Base-by-base conservation (phyloP, 2,888 invertebrate genomes). In the Chydorus sphaericus region DNA sequence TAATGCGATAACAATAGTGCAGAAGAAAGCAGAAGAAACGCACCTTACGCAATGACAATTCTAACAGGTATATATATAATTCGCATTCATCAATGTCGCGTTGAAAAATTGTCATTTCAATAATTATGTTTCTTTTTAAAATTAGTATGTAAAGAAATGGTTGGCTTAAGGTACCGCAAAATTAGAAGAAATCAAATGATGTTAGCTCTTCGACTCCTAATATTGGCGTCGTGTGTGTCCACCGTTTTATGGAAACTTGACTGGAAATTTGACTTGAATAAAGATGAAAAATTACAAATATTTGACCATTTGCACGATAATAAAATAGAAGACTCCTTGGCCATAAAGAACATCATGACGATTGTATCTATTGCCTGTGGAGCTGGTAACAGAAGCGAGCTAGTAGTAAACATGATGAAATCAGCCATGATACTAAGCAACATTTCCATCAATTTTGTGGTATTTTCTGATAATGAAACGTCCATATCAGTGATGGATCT, bases 361-460 rank as follows among this genome's bases (percentile, higher is more conserved):
- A 70, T 92, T 63, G 85, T 85, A 26, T 85, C 90, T 58, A 93
- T 93, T 4, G 85, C 86, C 2, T 94, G 93, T 70, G 91, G 89
- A n/a, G n/a, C n/a, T n/a, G n/a, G n/a, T 1, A 81, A 86, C 62
- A 75, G 91, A 61, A 73, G 85, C 23, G 79, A 83, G 60, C 92
- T 93, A 70, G 85, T 90, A 2, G 66, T 93, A 28, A 84, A 82
- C 39, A 83, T 92, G 76, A 75, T 94, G 0, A 94, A 94, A 68
- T 93, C 93, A 3, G 87, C 85, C 1, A 69, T 91, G 48, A 72
- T 92, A 54, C 87, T 91, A 63, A 77, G 74, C 57, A 79, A 73
- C 65, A 73, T 56, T 58, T 76, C 77, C 29, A 66, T 92, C 5
- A 76, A 79, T 62, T 83, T 91, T 66, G 77, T 90, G 57, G 77